Evolutionary conservation across 2,888 invertebrate genomes (phyloP), one percentile per base, ranked within the genome.

Genomic region (Archips crataeganus): DNA sequence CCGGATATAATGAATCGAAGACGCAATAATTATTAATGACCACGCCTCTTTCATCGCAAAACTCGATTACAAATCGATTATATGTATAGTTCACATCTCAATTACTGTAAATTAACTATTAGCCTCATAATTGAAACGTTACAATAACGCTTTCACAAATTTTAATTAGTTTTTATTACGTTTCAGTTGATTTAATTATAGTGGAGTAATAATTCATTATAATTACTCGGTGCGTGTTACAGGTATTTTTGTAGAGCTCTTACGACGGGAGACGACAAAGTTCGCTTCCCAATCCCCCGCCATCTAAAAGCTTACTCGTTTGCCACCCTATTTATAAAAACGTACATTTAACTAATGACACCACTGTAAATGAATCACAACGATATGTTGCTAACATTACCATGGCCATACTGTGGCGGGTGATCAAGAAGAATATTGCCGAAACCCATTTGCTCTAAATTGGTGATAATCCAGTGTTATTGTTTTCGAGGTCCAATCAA

Each of bases 191-290:
- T 74, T 74, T 74, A 74, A 70, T 74, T 70, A 62, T 65, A 61
- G 64, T 57, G 49, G 9, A 13, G 60, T 60, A 54, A 70, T 74
- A 74, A 70, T 49, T 72, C 60, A 68, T 64, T 23, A 65, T 75
- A 75, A 75, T 71, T 76, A 70, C 54, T 74, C 32, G 62, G 75
- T 71, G 75, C 71, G 80, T 77, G 74, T 77, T 77, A 77, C 75
- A 78, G 65, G 69, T 74, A 74, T 65, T 74, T 65, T 69, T 6
- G 15, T n/a, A 5, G 11, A 51, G 15, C 15, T n/a, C n/a, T n/a
- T 54, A 23, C 9, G 54, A 15, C 54, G 15, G 23, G 54, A 54
- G 54, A 1, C 1, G 54, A 15, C 13, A 9, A 9, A 2, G 23
- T 9, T 15, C 54, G 23, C 6, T 54, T 54, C 6, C 15, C 23